Evolutionary conservation across 2,113 vertebrate genomes (phyloP).

Genomic region (Carassius carassius): DNA sequence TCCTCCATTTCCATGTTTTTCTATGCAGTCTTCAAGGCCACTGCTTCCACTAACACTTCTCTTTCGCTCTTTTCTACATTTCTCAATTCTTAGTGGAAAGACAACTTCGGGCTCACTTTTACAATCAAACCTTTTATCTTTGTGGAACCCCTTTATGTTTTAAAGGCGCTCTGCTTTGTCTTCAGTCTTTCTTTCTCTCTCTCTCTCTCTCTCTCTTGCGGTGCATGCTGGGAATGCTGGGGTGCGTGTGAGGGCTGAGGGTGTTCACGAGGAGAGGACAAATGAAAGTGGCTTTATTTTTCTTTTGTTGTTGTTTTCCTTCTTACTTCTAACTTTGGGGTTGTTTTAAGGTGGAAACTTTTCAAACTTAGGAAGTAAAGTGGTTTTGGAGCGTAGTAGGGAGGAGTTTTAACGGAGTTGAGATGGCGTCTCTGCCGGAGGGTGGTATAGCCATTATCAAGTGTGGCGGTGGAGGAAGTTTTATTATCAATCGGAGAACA

Average conservation of each 20-base stretch:
- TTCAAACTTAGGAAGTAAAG: no score
- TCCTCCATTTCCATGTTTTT: conserved; percentile 6
- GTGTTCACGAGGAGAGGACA: no score
- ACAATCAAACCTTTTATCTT: conserved; percentile 27
- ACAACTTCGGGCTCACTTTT: conserved; percentile 33
- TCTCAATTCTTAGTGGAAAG: conserved; percentile 23
- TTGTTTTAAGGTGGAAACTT: no score
- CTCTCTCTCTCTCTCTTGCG: no score
- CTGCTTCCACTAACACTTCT: conserved; percentile 7
- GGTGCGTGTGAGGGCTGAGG: no score
- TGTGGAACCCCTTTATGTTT: no score
- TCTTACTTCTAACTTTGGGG: not conserved
- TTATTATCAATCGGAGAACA: no score
- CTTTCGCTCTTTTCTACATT: conserved; percentile 3
- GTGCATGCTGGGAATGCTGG: no score
- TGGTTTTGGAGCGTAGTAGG: no score
- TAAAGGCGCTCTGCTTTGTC: conserved; percentile 5
- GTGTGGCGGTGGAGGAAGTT: no score
- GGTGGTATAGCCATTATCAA: not conserved
- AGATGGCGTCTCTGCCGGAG: not conserved
- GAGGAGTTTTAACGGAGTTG: not conserved
- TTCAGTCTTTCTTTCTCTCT: not conserved
- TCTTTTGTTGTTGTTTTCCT: not conserved
- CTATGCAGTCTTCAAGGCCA: conserved; percentile 15
- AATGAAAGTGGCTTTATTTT: not conserved